phyloP scores from a whole-genome alignment of 2,797 vertebrate species.

The Lateolabrax maculatus region DNA sequence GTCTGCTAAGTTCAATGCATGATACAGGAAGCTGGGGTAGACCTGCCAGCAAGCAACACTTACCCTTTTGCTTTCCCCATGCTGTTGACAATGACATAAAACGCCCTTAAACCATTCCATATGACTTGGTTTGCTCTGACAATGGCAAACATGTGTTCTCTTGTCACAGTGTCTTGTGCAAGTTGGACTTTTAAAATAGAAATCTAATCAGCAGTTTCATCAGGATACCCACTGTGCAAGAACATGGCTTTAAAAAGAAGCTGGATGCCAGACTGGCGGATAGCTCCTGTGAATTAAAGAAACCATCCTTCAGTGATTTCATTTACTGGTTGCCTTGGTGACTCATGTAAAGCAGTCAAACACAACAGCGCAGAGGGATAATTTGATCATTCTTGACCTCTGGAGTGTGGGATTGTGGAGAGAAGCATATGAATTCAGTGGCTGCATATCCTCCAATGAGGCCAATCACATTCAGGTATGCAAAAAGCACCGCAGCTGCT shows the following conservation, averaged over 20 bases:
- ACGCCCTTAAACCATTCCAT: background rate
- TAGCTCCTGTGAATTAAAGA: slow-evolving; percentile 79
- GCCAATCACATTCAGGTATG: slow-evolving; percentile 62
- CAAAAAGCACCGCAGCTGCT: slow-evolving; percentile 27
- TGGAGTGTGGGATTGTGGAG: slow-evolving; percentile 72
- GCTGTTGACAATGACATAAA: background rate
- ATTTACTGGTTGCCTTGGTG: slow-evolving; percentile 84
- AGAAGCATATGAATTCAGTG: slow-evolving; percentile 73
- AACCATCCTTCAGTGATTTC: slow-evolving; percentile 78
- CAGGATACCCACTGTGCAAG: slow-evolving; percentile 60
- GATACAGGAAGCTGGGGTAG: background rate
- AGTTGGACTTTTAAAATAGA: slow-evolving; percentile 52
- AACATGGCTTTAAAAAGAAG: slow-evolving; percentile 56
- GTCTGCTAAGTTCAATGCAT: background rate
- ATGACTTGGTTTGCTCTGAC: slow-evolving; percentile 7
- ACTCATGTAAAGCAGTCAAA: slow-evolving; percentile 77
- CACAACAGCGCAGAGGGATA: slow-evolving; percentile 74
- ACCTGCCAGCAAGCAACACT: background rate
- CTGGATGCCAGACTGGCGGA: slow-evolving; percentile 68
- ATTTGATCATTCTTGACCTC: slow-evolving; percentile 79
- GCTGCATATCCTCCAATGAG: slow-evolving; percentile 67
- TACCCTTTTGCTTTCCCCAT: background rate
- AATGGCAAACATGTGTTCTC: slow-evolving; percentile 23
- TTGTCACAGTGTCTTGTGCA: slow-evolving; percentile 27
- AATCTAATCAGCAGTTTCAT: slow-evolving; percentile 70